phyloP scores from a whole-genome alignment of 2,113 vertebrate genomes.

The Laterallus jamaicensis region DNA sequence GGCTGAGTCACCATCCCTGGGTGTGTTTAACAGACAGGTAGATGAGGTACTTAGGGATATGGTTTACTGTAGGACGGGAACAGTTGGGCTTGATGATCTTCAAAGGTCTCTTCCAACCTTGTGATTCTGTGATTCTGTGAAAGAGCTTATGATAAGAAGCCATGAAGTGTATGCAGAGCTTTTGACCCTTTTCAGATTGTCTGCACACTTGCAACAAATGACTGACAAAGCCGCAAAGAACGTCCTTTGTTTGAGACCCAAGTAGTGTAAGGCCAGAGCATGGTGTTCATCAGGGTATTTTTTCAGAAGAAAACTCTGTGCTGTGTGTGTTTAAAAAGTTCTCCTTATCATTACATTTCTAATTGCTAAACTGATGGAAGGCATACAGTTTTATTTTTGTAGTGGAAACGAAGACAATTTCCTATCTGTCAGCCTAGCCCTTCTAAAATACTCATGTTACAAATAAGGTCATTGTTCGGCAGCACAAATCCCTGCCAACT shows the following conservation, averaged over 20 bases:
- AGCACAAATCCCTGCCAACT: background rate
- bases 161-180: background rate
- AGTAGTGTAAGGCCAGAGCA: background rate
- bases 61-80: too few species aligned
- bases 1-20: too few species aligned
- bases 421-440: background rate
- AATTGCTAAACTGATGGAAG: background rate
- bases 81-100: too few species aligned
- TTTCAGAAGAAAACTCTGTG: background rate
- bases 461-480: constrained; percentile 42
- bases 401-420: constrained; percentile 8
- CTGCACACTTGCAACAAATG: background rate
- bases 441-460: background rate
- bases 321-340: background rate
- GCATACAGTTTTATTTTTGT: background rate
- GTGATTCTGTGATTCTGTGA: too few species aligned
- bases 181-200: background rate
- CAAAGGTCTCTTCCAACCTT: too few species aligned
- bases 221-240: background rate
- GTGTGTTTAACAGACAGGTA: too few species aligned
- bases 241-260: background rate
- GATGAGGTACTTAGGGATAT: too few species aligned
- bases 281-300: background rate
- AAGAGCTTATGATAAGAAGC: background rate
- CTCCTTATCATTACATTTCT: background rate